Conservation (phyloP, 2,113 vertebrate species). For the Chaetura pelagica region DNA sequence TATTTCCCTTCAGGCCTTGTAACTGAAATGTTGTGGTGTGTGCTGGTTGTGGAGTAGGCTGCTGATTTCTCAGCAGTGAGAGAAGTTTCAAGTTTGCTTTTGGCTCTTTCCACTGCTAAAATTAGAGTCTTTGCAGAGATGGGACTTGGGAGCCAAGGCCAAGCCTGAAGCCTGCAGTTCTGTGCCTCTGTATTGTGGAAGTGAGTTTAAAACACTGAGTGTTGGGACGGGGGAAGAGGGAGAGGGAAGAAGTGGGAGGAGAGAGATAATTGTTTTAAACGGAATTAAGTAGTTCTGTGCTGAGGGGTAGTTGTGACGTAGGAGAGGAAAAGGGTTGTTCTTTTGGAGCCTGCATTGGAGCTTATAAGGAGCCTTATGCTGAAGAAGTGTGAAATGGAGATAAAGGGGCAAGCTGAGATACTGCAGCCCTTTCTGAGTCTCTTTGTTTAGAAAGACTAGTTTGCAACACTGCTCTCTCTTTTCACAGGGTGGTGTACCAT, state of each 20-base stretch:
- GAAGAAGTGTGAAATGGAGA: background rate
- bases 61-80: background rate
- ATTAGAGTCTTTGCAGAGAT: background rate
- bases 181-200: background rate
- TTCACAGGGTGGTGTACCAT: constrained; percentile 93
- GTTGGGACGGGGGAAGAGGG: background rate
- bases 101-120: background rate
- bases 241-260: too few relatives aligned
- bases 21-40: background rate
- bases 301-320: background rate
- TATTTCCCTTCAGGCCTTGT: background rate
- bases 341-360: too few relatives aligned
- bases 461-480: background rate
- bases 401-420: background rate
- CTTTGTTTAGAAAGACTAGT: background rate
- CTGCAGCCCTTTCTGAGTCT: background rate
- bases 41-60: background rate
- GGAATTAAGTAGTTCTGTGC: background rate
- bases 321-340: background rate
- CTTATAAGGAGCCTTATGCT: background rate
- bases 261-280: background rate
- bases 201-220: background rate
- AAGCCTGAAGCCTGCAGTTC: background rate
- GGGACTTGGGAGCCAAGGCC: background rate
- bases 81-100: background rate